phyloP scores from a whole-genome alignment of 2,888 invertebrate species.

The Diogma glabrata region DNA sequence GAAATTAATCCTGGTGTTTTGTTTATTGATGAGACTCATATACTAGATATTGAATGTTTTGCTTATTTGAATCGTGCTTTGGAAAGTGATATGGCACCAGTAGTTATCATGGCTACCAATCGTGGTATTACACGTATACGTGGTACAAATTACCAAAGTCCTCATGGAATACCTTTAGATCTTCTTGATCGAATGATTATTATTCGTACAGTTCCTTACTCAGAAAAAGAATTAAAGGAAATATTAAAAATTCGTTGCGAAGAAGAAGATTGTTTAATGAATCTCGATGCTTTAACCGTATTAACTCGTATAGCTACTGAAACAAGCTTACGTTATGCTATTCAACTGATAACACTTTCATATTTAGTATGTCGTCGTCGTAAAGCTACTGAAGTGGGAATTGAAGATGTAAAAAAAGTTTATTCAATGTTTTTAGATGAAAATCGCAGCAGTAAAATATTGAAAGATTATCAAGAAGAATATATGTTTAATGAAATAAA shows the following conservation, averaged over 20 bases:
- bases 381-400: constrained; percentile 70
- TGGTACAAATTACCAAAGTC: constrained; percentile 86
- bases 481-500: constrained; percentile 75
- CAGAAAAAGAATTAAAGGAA: constrained; percentile 78
- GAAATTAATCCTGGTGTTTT: constrained; percentile 97
- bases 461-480: constrained; percentile 91
- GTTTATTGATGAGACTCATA: constrained; percentile 96
- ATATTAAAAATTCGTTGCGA: constrained; percentile 92
- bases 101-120: constrained; percentile 99
- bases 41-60: constrained; percentile 99
- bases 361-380: constrained; percentile 85
- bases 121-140: constrained; percentile 88
- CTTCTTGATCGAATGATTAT: constrained; percentile 91
- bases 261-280: constrained; percentile 95
- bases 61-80: constrained; percentile 94
- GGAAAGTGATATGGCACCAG: constrained; percentile 94
- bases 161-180: constrained; percentile 96
- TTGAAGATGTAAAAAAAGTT: constrained; percentile 90
- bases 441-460: constrained; percentile 80
- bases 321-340: constrained; percentile 90
- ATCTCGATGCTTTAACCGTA: constrained; percentile 78
- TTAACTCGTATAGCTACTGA: constrained; percentile 87
- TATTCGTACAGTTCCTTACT: constrained; percentile 80
- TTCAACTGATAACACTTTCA: constrained; percentile 93
- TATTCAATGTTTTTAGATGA: constrained; percentile 93